These are phyloP conservation scores for Actinostola sp. DNA, from an alignment of 92 coral and sea anemone species.

Conservation along the genomic window DNA sequence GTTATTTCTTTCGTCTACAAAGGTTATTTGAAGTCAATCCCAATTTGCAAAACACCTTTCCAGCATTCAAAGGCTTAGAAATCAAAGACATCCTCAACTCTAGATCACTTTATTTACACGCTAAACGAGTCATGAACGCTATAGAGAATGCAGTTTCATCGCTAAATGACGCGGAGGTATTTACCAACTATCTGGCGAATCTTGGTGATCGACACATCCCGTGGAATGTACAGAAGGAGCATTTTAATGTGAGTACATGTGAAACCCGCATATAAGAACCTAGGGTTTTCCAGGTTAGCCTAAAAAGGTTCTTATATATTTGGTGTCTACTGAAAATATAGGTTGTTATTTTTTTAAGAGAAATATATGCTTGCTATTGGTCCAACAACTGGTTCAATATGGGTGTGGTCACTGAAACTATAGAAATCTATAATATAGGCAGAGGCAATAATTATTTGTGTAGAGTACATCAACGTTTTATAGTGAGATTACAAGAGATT, in stretches of 20 bases:
- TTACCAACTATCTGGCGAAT: slow-evolving; percentile 44
- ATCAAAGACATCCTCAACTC: slow-evolving; percentile 71
- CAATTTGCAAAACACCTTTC: slow-evolving; percentile 68
- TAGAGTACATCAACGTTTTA: too few relatives aligned
- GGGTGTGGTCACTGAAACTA: too few relatives aligned
- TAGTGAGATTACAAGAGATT: too few relatives aligned
- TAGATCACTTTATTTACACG: slow-evolving; percentile 73
- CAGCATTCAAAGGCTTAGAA: slow-evolving; percentile 70
- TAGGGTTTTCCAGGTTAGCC: not conserved
- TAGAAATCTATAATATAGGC: too few relatives aligned
- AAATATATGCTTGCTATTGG: too few relatives aligned
- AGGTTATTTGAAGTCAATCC: slow-evolving; percentile 74
- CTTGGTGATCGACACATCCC: slow-evolving; percentile 66
- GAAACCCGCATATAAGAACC: not conserved
- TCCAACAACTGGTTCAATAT: too few relatives aligned
- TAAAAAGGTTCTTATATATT: too few relatives aligned
- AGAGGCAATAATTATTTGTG: too few relatives aligned
- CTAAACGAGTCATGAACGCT: slow-evolving; percentile 72
- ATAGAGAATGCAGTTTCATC: slow-evolving; percentile 61
- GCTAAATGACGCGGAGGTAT: slow-evolving; percentile 61
- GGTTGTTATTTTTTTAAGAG: too few relatives aligned
- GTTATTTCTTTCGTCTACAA: too few relatives aligned
- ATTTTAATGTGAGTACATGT: slow-evolving; percentile 57
- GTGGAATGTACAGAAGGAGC: slow-evolving; percentile 58
- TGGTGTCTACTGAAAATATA: too few relatives aligned